Percentiles rank a stretch among this genome's conserved stretches.
Conservation (phyloP, 2,113 vertebrate genomes). For the Percina caprodes region DNA sequence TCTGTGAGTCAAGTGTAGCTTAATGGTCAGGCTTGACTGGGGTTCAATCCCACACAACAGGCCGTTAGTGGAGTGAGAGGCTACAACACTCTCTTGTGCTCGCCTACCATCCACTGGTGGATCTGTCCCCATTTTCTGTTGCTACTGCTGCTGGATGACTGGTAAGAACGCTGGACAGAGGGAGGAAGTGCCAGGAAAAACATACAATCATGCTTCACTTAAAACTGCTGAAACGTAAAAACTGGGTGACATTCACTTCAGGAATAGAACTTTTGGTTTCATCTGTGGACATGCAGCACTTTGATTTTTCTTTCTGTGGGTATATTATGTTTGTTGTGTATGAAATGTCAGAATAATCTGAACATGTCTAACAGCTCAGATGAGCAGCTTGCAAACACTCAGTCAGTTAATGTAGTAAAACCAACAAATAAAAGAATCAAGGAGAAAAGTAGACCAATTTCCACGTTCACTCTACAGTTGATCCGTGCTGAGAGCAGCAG, state of each 20-base stretch:
- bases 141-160: constrained; percentile 85
- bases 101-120: constrained; percentile 98
- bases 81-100: constrained; percentile 48
- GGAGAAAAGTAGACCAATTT: neutral
- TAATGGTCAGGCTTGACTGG: constrained; percentile 55
- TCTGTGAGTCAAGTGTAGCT: constrained; percentile 59
- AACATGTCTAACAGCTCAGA: constrained; percentile 19
- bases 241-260: constrained; percentile 47
- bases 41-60: constrained; percentile 65
- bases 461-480: neutral
- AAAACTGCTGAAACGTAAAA: constrained; percentile 62
- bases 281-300: constrained; percentile 72
- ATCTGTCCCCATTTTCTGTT: constrained; percentile 97
- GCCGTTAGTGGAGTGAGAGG: constrained; percentile 67
- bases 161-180: constrained; percentile 88
- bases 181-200: constrained; percentile 71
- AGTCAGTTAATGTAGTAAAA: neutral
- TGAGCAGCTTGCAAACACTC: neutral
- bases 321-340: neutral
- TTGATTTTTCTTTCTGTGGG: constrained; percentile 36
- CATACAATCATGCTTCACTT: constrained; percentile 68
- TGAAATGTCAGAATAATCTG: constrained; percentile 4
- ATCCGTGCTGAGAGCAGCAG: neutral
- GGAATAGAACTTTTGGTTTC: constrained; percentile 61
- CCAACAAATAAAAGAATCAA: neutral